Base-by-base conservation (phyloP, 2,888 invertebrate genomes). In the Limnephilus rhombicus region DNA sequence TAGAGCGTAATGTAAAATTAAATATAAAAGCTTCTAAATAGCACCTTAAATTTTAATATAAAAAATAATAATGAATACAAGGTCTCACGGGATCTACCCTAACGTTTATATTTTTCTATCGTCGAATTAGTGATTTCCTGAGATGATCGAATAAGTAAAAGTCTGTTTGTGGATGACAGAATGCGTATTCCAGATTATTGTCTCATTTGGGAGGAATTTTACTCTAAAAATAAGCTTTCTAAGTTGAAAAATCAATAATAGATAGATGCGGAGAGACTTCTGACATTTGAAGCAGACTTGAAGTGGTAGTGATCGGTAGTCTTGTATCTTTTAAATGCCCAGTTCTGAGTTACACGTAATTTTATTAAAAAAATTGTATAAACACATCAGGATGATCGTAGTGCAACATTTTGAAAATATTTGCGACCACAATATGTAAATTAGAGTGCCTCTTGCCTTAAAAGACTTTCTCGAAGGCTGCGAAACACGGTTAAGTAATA, bases 401-500 rank as follows among this genome's bases (percentile, higher is more conserved):
- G 94, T 94, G 94, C 94, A 95, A 94, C 94, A 81, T 91, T 92
- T 88, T 34, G n/a, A 82, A 88, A 34, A 85, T 89, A 92, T 45
- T 96, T 96, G 96, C 96, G 96, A 96, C 96, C 96, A 96, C 96
- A 95, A 95, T 96, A 96, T 96, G 96, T 96, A 96, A 96, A 94
- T 96, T 96, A 96, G 96, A 97, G 96, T 97, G 96, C 97, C 97
- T 96, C 96, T 96, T 96, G 96, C 96, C 96, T 96, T 95, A 96
- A 96, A 96, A 96, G 96, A 96, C 96, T 96, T 96, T 96, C 96
- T 95, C 96, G 96, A 96, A 96, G 96, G 96, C 96, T 96, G 96
- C 96, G 95, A 96, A 96, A 96, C 96, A 96, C 96, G 95, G 90
- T 93, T 94, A 95, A 96, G 93, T 92, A 93, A 95, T 96, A 95